Conservation (phyloP, 2,113 vertebrate genomes). For the Myotis brandtii region DNA sequence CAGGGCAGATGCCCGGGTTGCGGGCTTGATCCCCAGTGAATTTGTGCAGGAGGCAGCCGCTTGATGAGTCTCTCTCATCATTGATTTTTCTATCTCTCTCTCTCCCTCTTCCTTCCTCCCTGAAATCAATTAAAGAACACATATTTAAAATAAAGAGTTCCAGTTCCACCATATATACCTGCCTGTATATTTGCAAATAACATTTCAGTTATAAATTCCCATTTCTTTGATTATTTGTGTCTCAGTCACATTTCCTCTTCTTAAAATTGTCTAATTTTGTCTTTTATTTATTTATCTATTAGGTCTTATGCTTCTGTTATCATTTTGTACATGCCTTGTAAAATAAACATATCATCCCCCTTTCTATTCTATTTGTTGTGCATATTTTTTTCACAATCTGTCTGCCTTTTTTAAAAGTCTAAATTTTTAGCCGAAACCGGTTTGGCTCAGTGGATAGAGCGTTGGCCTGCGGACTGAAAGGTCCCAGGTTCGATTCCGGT, state of each 20-base stretch:
- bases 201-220: neutral
- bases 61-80: too few species aligned
- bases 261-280: neutral
- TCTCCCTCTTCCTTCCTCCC: too few species aligned
- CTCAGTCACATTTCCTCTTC: neutral
- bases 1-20: too few species aligned
- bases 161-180: neutral
- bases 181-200: neutral
- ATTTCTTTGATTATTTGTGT: neutral
- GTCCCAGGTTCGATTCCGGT: too few species aligned
- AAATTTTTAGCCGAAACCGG: too few species aligned
- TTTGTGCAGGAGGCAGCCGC: too few species aligned
- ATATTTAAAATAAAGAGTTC: too few species aligned
- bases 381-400: neutral
- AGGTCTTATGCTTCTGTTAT: neutral
- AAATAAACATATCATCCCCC: neutral
- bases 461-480: too few species aligned
- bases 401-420: neutral
- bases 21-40: too few species aligned
- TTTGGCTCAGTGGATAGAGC: too few species aligned
- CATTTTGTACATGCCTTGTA: neutral
- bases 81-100: too few species aligned
- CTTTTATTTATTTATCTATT: neutral
- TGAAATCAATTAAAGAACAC: too few species aligned
- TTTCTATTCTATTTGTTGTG: neutral